Percentiles rank a stretch among this genome's conserved stretches.
Evolutionary conservation across 2,888 invertebrate species (phyloP).

Genomic region (Monoplex corrugatus): DNA sequence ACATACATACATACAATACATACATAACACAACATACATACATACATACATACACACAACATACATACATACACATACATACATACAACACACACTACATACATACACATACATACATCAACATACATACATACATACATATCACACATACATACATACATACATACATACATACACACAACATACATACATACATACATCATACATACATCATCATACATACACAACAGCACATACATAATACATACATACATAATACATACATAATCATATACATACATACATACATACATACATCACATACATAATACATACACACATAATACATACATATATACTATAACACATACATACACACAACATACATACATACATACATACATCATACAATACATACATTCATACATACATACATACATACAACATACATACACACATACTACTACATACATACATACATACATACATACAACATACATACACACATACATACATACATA

Average conservation of each 20-base stretch:
- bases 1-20: neutral
- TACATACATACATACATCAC: slow-evolving; percentile 9
- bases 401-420: neutral
- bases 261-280: too few species aligned
- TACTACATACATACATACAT: too few species aligned
- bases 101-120: too few species aligned
- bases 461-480: neutral
- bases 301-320: slow-evolving; percentile 26
- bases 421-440: neutral
- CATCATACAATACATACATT: neutral
- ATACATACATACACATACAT: too few species aligned
- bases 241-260: neutral
- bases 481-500: neutral
- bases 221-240: too few species aligned
- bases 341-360: neutral
- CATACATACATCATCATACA: neutral
- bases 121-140: too few species aligned
- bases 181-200: neutral
- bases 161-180: too few species aligned
- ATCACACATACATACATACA: neutral
- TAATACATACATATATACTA: neutral
- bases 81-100: too few species aligned
- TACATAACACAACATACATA: neutral
- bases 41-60: too few species aligned
- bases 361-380: neutral